Conservation (phyloP, 2,888 invertebrate species). For the Teinopalpus imperialis region DNA sequence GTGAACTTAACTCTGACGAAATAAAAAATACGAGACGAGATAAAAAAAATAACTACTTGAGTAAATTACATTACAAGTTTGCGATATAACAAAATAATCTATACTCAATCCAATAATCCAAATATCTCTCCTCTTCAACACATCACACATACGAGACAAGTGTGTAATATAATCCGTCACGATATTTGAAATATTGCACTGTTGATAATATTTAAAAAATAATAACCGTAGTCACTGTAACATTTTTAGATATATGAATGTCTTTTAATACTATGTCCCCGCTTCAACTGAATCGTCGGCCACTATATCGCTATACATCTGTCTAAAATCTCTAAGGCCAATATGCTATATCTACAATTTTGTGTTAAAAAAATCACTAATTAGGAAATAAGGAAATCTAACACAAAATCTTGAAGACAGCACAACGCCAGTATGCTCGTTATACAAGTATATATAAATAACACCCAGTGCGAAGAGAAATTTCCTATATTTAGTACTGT, state of each 20-base stretch:
- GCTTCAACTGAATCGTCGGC: constrained; percentile 52
- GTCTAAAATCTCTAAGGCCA: constrained; percentile 73
- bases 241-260: constrained; percentile 47
- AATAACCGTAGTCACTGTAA: constrained; percentile 57
- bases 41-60: constrained; percentile 52
- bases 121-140: constrained; percentile 39
- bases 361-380: constrained; percentile 54
- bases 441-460: constrained; percentile 52
- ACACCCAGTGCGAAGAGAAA: constrained; percentile 69
- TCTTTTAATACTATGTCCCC: constrained; percentile 73
- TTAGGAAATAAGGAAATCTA: constrained; percentile 34
- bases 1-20: constrained; percentile 67
- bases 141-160: constrained; percentile 37
- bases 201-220: constrained; percentile 43
- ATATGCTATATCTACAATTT: constrained; percentile 75
- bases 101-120: constrained; percentile 35
- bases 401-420: constrained; percentile 72
- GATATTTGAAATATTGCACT: constrained; percentile 49
- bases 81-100: constrained; percentile 41
- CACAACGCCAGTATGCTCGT: constrained; percentile 56
- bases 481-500: constrained; percentile 64
- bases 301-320: constrained; percentile 54
- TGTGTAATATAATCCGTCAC: constrained; percentile 14
- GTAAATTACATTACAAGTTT: constrained; percentile 43
- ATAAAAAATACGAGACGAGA: constrained; percentile 62